These are phyloP conservation scores for Exocentrus adspersus DNA, from an alignment of 2,888 invertebrate species.

Conservation along the genomic window DNA sequence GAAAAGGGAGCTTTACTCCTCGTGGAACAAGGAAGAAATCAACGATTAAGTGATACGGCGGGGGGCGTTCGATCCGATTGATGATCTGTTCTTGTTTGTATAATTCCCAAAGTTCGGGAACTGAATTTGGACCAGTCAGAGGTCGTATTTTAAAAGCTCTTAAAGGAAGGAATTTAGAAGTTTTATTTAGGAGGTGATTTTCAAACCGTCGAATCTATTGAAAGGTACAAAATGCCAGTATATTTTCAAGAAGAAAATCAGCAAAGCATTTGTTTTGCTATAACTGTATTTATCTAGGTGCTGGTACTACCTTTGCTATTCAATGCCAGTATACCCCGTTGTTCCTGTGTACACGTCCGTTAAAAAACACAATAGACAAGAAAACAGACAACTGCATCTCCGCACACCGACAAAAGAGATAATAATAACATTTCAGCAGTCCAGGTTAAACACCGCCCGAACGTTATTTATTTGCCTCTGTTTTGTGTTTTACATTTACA, in stretches of 20 bases:
- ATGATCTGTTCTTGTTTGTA: too few relatives aligned
- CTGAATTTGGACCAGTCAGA: not conserved
- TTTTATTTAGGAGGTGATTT: too few relatives aligned
- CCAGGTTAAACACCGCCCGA: conserved; percentile 13
- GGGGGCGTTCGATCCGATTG: not conserved
- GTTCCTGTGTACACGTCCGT: not conserved
- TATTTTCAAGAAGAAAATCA: too few relatives aligned
- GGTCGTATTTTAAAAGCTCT: not conserved
- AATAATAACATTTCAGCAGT: conserved; percentile 2
- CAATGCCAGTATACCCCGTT: too few relatives aligned
- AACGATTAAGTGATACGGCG: not conserved
- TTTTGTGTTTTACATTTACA: conserved; percentile 8
- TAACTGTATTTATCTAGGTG: too few relatives aligned
- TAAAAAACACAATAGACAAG: not conserved
- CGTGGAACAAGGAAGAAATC: not conserved
- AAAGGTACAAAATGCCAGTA: too few relatives aligned
- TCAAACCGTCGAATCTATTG: too few relatives aligned
- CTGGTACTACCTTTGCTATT: too few relatives aligned
- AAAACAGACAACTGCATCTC: conserved; percentile 20
- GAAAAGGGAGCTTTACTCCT: not conserved
- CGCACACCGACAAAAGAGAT: conserved; percentile 14
- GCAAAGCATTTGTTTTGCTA: too few relatives aligned
- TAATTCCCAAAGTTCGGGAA: not conserved
- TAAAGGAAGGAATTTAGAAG: too few relatives aligned
- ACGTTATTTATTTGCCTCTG: conserved; percentile 12